Evolutionary conservation across 2,888 invertebrate species (phyloP), one percentile per base, ranked within the genome.

Genomic region (Lordiphosa fenestrarum): DNA sequence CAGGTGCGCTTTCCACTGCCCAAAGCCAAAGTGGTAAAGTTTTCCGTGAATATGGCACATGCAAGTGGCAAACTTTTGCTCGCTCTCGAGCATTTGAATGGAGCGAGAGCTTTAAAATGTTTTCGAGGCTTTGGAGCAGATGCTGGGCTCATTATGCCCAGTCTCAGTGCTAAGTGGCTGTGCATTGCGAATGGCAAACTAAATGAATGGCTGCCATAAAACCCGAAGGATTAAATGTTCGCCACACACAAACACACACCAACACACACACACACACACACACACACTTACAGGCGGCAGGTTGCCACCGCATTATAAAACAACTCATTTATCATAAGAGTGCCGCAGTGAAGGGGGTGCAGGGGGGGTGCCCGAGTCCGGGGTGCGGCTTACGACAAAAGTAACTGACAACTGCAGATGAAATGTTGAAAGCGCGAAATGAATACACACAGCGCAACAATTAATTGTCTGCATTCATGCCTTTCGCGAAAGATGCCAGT

Each of bases 391-490:
- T 54, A 52, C 51, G 57, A 75, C 73, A 70, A 80, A 77, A 80
- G 73, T 64, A 65, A 62, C 84, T 80, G 85, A 84, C 80, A 80
- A 80, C 84, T 80, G 80, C 80, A 80, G 80, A 85, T 85, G 80
- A 85, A 84, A 85, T 71, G 85, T 73, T 80, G 84, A 80, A 85
- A 80, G 84, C 68, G 65, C 84, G 66, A 77, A 81, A 71, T 81
- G 80, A 80, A 85, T 73, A 76, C 73, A 84, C 57, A 82, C 44
- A 44, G 69, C 67, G 82, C 74, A 76, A 80, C 71, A 80, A 80
- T 80, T 80, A 80, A 80, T 80, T 85, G 80, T 80, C 74, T 66
- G 66, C 71, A 69, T 62, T 76, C 65, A 53, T 48, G 57, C 62
- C 59, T 48, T 35, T 56, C 39, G 54, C 51, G 15, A 57, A 58